These are phyloP conservation scores for Alloplasta piceator DNA, from an alignment of 2,888 invertebrate species.

Conservation along the genomic window DNA sequence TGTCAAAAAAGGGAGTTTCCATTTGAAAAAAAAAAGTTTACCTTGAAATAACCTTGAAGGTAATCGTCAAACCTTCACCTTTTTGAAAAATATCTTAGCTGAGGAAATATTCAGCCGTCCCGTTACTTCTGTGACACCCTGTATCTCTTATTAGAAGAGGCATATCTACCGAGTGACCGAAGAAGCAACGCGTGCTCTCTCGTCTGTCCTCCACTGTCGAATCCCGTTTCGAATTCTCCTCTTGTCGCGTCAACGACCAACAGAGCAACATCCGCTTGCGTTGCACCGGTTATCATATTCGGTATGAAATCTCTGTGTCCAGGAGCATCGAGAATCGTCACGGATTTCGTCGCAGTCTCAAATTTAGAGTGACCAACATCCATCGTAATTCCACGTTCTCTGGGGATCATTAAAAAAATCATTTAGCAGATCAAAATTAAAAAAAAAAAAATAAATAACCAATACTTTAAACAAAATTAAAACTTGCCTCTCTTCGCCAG, in stretches of 20 bases:
- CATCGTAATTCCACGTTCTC: conserved; percentile 98
- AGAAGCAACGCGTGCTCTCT: conserved; percentile 98
- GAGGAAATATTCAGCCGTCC: too few relatives aligned
- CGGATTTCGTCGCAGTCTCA: conserved; percentile 92
- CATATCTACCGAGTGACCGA: conserved; percentile 87
- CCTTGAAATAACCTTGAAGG: too few relatives aligned
- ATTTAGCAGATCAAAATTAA: too few relatives aligned
- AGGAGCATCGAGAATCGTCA: conserved; percentile 97
- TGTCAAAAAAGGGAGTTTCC: too few relatives aligned
- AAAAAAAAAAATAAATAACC: too few relatives aligned
- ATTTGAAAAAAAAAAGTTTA: too few relatives aligned
- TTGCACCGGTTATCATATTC: conserved; percentile 99
- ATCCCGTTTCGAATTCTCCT: conserved; percentile 99
- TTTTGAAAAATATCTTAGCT: too few relatives aligned
- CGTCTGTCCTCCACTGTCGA: conserved; percentile 99
- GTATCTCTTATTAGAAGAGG: too few relatives aligned
- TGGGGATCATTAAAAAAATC: conserved; percentile 70
- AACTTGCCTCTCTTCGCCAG: conserved; percentile 94
- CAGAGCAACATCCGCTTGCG: conserved; percentile 98
- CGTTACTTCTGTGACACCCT: too few relatives aligned
- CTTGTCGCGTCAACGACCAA: conserved; percentile 97
- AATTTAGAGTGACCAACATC: conserved; percentile 97
- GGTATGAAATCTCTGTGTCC: conserved; percentile 99
- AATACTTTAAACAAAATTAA: conserved; percentile 17
- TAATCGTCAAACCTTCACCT: too few relatives aligned